These are phyloP conservation scores for Muntiacus reevesi DNA, from an alignment of 2,113 vertebrate genomes.

Conservation along the genomic window DNA sequence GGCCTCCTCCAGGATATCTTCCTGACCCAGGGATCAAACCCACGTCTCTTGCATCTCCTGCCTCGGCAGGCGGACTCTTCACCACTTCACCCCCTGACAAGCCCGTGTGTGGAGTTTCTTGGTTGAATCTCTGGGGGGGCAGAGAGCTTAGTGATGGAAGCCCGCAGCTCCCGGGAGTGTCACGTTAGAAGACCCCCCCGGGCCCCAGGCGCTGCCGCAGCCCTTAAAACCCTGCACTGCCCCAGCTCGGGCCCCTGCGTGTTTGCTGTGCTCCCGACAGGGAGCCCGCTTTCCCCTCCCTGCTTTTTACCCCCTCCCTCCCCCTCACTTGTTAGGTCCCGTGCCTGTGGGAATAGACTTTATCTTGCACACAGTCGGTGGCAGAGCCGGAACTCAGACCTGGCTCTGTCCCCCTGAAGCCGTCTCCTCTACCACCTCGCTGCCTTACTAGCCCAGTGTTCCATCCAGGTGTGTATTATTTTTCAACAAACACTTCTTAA, in stretches of 20 bases:
- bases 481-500: not conserved
- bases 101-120: not conserved
- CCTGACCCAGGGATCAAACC: not conserved
- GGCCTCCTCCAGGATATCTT: not conserved
- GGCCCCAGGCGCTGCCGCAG: not conserved
- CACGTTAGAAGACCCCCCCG: not conserved
- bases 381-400: not conserved
- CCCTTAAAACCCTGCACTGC: not conserved
- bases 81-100: not conserved
- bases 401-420: not conserved
- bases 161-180: not conserved
- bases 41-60: not conserved
- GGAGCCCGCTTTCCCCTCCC: not conserved
- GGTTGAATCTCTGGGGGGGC: not conserved
- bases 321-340: not conserved
- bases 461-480: not conserved
- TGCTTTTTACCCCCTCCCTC: not conserved
- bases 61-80: accelerated
- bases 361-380: not conserved
- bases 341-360: not conserved
- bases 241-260: not conserved
- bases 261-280: not conserved
- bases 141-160: not conserved
- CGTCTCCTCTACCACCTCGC: not conserved
- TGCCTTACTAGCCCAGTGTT: not conserved